Conservation (phyloP, 2,888 invertebrate genomes). For the Aspidiotus destructor region DNA sequence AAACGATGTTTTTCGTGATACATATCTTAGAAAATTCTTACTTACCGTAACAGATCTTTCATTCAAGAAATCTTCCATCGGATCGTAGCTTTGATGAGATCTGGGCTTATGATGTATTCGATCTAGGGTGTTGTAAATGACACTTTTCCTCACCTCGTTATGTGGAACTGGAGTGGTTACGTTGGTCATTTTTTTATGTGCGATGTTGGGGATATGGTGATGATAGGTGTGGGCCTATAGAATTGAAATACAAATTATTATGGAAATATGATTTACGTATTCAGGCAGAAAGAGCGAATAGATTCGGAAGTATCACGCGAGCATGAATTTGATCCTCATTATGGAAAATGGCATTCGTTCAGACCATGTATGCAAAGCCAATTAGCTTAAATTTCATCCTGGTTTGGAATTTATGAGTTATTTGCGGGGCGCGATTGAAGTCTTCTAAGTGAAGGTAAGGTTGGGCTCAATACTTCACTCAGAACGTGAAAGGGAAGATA, state of each 20-base stretch:
- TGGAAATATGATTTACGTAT: too few species aligned
- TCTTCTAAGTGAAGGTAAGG: too few species aligned
- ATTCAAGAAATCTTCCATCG: slow-evolving; percentile 67
- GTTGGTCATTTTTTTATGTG: slow-evolving; percentile 44
- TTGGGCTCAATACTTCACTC: too few species aligned
- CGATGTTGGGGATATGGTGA: slow-evolving; percentile 42
- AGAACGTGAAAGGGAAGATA: too few species aligned
- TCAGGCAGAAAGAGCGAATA: too few species aligned
- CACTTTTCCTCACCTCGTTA: slow-evolving; percentile 37
- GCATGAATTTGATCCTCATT: too few species aligned
- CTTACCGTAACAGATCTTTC: slow-evolving; percentile 64
- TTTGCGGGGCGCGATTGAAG: too few species aligned
- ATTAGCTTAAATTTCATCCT: too few species aligned
- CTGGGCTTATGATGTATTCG: slow-evolving; percentile 58
- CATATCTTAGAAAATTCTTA: slow-evolving; percentile 32
- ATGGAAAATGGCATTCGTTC: not conserved
- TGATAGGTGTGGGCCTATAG: slow-evolving; percentile 36
- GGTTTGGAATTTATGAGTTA: too few species aligned
- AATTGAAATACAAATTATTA: not conserved
- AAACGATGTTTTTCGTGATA: too few species aligned
- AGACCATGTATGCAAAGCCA: too few species aligned
- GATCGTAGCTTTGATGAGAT: slow-evolving; percentile 52
- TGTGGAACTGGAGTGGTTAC: slow-evolving; percentile 36
- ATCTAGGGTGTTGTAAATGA: slow-evolving; percentile 58
- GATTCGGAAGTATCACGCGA: too few species aligned